Base-by-base conservation (phyloP, 2,113 vertebrate genomes). In the Sinocyclocheilus anshuiensis region DNA sequence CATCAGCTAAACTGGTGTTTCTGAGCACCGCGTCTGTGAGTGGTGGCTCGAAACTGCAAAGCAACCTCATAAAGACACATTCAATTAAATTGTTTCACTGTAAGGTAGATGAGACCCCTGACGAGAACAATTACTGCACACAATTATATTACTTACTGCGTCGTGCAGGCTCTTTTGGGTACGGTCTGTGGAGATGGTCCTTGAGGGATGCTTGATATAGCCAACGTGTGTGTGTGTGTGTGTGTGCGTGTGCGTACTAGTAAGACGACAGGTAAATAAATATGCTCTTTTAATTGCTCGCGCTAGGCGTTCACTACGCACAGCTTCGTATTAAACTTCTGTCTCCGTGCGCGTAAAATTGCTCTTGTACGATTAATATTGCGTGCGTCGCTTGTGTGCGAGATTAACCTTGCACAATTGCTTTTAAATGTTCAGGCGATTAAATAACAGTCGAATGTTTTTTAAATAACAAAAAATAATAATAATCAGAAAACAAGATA, bases 381-480 rank as follows among this genome's bases (percentile, higher is more conserved):
- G 83, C 77, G 81, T 59, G 63, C 75, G 71, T 86, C 69, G 79
- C 79, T 83, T 55, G 67, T 57, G 83, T 50, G 78, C 67, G 6
- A 72, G 86, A 80, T 42, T 45, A 13, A 81, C 72, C 71, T 33
- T 26, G 61, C 80, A 36, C 45, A 65, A 84, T 84, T 75, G 61
- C 81, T 80, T 83, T 55, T 10, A 61, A 18, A 48, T 65, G 29
- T 48, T 53, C 71, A 33, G 79, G 86, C 9, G 59, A 29, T 72
- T 85, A 33, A 76, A 59, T 90, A 88, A 88, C 87, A 86, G 84
- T 90, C 89, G 29, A 42, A 76, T 67, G 36, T 76, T 77, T 76
- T 29, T 22, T 11, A 29, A 53, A 59, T 33, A 2, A n/a, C n/a
- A 53, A 24, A 81, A 26, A 86, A 15, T 2, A 6, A 57, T 57